A percentile compares a stretch with the other conserved stretches of the same genome.
Conservation (phyloP, 2,888 invertebrate species). For the Lithophane leautieri region DNA sequence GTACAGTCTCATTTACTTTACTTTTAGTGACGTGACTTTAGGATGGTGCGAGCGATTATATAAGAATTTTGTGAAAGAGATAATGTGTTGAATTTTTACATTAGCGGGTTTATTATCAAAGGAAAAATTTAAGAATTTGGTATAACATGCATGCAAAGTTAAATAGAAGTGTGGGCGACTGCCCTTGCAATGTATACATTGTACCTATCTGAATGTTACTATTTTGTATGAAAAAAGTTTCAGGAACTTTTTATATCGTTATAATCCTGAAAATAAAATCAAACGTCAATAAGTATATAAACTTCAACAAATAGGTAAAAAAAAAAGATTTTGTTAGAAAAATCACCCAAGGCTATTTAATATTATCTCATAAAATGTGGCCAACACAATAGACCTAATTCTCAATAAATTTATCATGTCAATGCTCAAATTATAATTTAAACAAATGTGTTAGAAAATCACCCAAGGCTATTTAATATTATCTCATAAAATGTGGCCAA, state of each 20-base stretch:
- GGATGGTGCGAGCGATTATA: conserved; percentile 33
- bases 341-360: too few relatives aligned
- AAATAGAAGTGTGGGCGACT: not conserved
- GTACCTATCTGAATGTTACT: not conserved
- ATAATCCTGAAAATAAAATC: not conserved
- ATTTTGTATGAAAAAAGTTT: not conserved
- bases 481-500: too few relatives aligned
- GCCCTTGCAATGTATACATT: not conserved
- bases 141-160: not conserved
- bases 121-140: not conserved
- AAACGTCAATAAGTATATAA: too few relatives aligned
- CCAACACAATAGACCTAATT: too few relatives aligned
- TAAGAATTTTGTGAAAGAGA: conserved; percentile 7
- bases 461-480: too few relatives aligned
- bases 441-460: too few relatives aligned
- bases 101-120: not conserved
- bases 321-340: too few relatives aligned
- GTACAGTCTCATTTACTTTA: conserved; percentile 52
- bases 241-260: not conserved
- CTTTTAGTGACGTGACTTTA: conserved; percentile 44
- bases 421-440: too few relatives aligned
- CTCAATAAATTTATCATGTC: too few relatives aligned
- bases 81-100: conserved; percentile 14
- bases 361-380: too few relatives aligned
- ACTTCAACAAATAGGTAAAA: too few relatives aligned